A percentile compares a stretch with the other conserved stretches of the same genome.
phyloP scores from a whole-genome alignment of 2,888 invertebrate species.

The Cheilosia grossa region DNA sequence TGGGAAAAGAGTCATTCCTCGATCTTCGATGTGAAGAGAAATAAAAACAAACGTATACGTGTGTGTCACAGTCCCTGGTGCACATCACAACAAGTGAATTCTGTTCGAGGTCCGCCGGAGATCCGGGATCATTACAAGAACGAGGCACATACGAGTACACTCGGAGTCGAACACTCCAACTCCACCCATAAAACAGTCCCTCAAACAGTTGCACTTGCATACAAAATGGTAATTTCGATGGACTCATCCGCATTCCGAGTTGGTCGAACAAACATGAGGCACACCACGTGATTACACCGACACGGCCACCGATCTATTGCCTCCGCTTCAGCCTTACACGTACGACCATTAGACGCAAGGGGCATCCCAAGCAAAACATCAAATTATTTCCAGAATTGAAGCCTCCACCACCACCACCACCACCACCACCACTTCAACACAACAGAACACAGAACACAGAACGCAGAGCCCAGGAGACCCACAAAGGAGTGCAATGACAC shows the following conservation, averaged over 20 bases:
- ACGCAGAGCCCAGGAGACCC: conserved; percentile 64
- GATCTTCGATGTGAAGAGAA: conserved; percentile 38
- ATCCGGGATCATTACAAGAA: conserved; percentile 74
- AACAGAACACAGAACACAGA: conserved; percentile 23
- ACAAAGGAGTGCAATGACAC: conserved; percentile 75
- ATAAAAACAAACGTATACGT: background rate
- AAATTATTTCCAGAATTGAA: conserved; percentile 75
- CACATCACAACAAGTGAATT: conserved; percentile 46
- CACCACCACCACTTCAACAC: too few relatives aligned
- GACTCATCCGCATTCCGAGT: conserved; percentile 75
- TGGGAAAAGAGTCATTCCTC: conserved; percentile 47
- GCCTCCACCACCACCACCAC: conserved; percentile 52
- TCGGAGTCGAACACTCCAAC: conserved; percentile 62
- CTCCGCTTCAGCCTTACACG: conserved; percentile 69
- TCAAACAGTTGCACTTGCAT: conserved; percentile 75
- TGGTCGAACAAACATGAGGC: conserved; percentile 68
- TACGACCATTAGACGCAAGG: conserved; percentile 74
- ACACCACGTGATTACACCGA: conserved; percentile 69
- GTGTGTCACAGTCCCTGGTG: conserved; percentile 34
- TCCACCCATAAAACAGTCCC: conserved; percentile 75
- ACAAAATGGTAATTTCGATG: conserved; percentile 75
- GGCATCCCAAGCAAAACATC: conserved; percentile 73
- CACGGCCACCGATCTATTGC: conserved; percentile 66
- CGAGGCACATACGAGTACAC: conserved; percentile 32
- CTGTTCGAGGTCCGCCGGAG: conserved; percentile 72